Evolutionary conservation across 92 coral and sea anemone genomes (phyloP).

Genomic region (Palythoa caribaeorum): DNA sequence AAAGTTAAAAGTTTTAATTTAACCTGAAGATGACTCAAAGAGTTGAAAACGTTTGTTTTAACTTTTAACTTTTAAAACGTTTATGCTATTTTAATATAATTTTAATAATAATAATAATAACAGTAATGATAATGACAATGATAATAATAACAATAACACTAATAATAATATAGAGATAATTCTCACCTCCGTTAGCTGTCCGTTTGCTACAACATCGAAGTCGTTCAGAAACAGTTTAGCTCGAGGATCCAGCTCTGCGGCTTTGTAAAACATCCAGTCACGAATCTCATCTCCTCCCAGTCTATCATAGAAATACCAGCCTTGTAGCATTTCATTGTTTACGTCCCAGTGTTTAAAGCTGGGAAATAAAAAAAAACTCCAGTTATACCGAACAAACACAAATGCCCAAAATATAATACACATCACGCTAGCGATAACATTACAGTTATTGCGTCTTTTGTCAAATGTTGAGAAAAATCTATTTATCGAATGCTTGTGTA

Average conservation of each 20-base stretch:
- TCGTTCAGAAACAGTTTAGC: constrained; percentile 83
- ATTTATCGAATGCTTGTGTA: no score
- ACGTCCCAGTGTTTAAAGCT: constrained; percentile 92
- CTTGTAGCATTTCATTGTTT: constrained; percentile 91
- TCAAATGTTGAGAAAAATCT: no score
- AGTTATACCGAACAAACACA: neutral
- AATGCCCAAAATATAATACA: neutral
- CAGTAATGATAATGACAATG: no score
- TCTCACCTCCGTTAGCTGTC: constrained; percentile 79
- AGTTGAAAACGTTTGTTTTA: no score
- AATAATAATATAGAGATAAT: neutral
- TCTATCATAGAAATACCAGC: constrained; percentile 78
- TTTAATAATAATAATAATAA: no score
- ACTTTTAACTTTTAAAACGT: no score
- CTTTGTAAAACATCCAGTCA: constrained; percentile 82
- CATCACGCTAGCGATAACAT: no score
- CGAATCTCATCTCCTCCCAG: constrained; percentile 67
- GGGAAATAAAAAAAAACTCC: neutral
- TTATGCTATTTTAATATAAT: no score
- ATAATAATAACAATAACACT: no score
- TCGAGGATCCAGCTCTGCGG: constrained; percentile 74
- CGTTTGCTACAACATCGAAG: constrained; percentile 81
- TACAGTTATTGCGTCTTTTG: no score
- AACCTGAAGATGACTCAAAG: no score
- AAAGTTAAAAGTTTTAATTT: no score